Conservation (phyloP, 2,888 invertebrate species). For the Sepiola atlantica region DNA sequence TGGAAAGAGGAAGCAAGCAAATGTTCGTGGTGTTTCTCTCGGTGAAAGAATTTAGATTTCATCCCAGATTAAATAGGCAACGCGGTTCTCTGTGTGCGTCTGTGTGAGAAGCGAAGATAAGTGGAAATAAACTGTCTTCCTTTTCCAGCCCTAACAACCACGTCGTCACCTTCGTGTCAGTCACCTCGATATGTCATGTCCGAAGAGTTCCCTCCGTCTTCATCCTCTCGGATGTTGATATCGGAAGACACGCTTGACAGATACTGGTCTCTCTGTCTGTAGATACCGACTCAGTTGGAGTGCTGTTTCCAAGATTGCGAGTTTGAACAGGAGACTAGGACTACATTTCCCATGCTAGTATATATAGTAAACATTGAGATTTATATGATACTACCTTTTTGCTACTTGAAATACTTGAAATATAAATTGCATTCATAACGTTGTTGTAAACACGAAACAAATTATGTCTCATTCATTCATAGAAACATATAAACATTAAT, state of each 20-base stretch:
- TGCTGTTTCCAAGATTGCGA: background rate
- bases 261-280: background rate
- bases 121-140: background rate
- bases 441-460: too few relatives aligned
- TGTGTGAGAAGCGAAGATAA: background rate
- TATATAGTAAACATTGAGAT: too few relatives aligned
- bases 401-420: too few relatives aligned
- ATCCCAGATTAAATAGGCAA: background rate
- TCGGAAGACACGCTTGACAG: background rate
- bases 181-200: constrained; percentile 8
- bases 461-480: too few relatives aligned
- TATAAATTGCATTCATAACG: too few relatives aligned
- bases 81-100: background rate
- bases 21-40: background rate
- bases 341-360: too few relatives aligned
- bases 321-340: too few relatives aligned
- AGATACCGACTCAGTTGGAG: background rate
- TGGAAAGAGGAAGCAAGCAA: background rate
- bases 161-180: constrained; percentile 10
- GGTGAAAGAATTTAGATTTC: background rate
- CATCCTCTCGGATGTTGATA: background rate
- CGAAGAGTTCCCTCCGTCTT: background rate
- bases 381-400: too few relatives aligned
- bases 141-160: background rate
- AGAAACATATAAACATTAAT: too few relatives aligned